Evolutionary conservation across 1,140 invertebrate genomes (phyloP).

Genomic region (Scylla paramamosain): DNA sequence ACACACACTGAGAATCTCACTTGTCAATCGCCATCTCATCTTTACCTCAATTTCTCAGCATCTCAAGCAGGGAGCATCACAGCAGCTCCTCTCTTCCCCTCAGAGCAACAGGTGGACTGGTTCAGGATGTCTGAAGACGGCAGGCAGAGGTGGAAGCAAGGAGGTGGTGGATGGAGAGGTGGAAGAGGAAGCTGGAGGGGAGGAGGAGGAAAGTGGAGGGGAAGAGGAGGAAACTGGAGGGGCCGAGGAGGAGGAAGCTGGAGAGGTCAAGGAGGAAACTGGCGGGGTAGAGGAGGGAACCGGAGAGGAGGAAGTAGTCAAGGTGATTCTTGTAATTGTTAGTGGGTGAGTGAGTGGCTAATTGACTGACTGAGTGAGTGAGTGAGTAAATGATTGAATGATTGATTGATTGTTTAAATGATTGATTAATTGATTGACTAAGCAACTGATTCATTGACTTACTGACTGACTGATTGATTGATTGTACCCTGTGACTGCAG

Average conservation of each 20-base stretch:
- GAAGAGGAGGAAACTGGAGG: not conserved
- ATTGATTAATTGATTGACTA: not conserved
- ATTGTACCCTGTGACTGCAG: no score
- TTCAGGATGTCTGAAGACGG: not conserved
- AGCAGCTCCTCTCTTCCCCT: no score
- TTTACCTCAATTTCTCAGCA: no score
- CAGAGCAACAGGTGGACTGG: no score
- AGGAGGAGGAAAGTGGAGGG: constrained; percentile 36
- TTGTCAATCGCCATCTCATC: no score
- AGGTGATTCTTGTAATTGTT: not conserved
- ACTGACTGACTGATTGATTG: no score
- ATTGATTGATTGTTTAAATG: not conserved
- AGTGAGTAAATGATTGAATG: not conserved
- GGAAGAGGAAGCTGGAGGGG: constrained; percentile 15
- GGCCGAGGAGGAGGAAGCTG: not conserved
- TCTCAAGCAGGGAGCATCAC: no score
- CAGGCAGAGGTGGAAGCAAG: no score
- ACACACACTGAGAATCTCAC: no score
- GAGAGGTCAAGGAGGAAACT: not conserved
- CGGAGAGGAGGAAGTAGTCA: not conserved
- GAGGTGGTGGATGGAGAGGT: not conserved
- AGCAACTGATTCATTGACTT: no score
- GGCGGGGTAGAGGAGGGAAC: constrained; percentile 27
- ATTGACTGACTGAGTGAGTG: not conserved
- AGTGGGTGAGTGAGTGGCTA: not conserved